A percentile compares a stretch with the other conserved stretches of the same genome.
These are phyloP conservation scores for Knipowitschia caucasica DNA, from an alignment of 2,797 vertebrate genomes.

Conservation along the genomic window DNA sequence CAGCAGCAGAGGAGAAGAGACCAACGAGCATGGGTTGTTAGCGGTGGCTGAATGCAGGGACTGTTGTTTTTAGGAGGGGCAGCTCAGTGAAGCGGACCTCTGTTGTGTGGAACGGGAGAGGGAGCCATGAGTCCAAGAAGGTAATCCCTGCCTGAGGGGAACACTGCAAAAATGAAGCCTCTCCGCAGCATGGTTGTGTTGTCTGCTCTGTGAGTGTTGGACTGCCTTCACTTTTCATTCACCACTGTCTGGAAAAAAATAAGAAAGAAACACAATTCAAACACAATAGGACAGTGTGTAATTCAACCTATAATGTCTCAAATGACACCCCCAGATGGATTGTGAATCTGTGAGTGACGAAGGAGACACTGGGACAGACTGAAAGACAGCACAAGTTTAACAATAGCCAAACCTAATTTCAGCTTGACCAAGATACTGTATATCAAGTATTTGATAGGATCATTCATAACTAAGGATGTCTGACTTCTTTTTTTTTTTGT, in stretches of 20 bases:
- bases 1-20: slow-evolving; percentile 54
- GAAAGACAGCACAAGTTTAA: slow-evolving; percentile 45
- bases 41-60: slow-evolving; percentile 32
- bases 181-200: slow-evolving; percentile 42
- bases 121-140: slow-evolving; percentile 55
- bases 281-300: neutral
- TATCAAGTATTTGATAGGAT: neutral
- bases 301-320: neutral
- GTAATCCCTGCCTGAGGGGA: slow-evolving; percentile 62
- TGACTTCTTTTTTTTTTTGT: neutral
- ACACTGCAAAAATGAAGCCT: slow-evolving; percentile 57
- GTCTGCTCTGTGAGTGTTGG: slow-evolving; percentile 27
- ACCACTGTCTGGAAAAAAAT: slow-evolving; percentile 31
- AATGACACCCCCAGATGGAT: slow-evolving; percentile 32
- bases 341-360: slow-evolving; percentile 29
- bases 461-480: neutral
- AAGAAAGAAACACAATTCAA: neutral
- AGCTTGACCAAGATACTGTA: slow-evolving; percentile 41
- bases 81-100: slow-evolving; percentile 30
- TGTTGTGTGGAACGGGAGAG: slow-evolving; percentile 37
- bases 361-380: slow-evolving; percentile 19
- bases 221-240: slow-evolving; percentile 29
- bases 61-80: slow-evolving; percentile 17
- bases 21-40: slow-evolving; percentile 63
- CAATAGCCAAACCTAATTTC: slow-evolving; percentile 44